Conservation (phyloP, 1,140 invertebrate species). For the Saccostrea glomerata region DNA sequence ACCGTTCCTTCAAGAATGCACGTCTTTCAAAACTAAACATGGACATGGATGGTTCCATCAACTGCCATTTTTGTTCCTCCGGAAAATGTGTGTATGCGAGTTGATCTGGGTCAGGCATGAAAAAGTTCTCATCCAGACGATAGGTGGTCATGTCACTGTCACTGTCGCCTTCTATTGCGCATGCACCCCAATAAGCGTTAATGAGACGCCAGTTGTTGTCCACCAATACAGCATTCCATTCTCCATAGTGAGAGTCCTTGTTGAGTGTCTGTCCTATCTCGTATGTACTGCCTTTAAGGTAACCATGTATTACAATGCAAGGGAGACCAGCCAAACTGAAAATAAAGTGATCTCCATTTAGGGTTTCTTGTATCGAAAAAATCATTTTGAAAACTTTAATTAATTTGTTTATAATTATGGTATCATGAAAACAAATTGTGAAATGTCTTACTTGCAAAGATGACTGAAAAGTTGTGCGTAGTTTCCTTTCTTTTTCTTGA, state of each 20-base stretch:
- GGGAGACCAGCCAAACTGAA: slow-evolving; percentile 66
- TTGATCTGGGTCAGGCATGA: slow-evolving; percentile 81
- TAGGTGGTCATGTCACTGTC: slow-evolving; percentile 55
- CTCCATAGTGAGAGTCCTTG: slow-evolving; percentile 65
- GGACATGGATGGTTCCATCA: slow-evolving; percentile 61
- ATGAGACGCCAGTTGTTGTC: slow-evolving; percentile 69
- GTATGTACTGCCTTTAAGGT: slow-evolving; percentile 72
- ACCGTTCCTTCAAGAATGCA: slow-evolving; percentile 70
- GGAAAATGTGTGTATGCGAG: slow-evolving; percentile 81
- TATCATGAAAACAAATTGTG: not conserved
- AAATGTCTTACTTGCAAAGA: slow-evolving; percentile 68
- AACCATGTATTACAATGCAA: slow-evolving; percentile 71
- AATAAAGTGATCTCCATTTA: not conserved
- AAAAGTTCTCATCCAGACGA: slow-evolving; percentile 77
- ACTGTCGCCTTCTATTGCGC: slow-evolving; percentile 62
- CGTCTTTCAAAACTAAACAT: slow-evolving; percentile 66
- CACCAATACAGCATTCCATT: slow-evolving; percentile 73
- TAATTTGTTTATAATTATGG: not conserved
- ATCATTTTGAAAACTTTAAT: too few relatives aligned
- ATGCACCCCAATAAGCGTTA: slow-evolving; percentile 72
- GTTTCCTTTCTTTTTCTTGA: slow-evolving; percentile 70
- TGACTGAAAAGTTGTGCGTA: slow-evolving; percentile 72
- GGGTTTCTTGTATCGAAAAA: too few relatives aligned
- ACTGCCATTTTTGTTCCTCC: slow-evolving; percentile 73
- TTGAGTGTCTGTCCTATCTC: slow-evolving; percentile 68